Conservation (phyloP, 2,888 invertebrate genomes). For the Stenoptilia bipunctidactyla region DNA sequence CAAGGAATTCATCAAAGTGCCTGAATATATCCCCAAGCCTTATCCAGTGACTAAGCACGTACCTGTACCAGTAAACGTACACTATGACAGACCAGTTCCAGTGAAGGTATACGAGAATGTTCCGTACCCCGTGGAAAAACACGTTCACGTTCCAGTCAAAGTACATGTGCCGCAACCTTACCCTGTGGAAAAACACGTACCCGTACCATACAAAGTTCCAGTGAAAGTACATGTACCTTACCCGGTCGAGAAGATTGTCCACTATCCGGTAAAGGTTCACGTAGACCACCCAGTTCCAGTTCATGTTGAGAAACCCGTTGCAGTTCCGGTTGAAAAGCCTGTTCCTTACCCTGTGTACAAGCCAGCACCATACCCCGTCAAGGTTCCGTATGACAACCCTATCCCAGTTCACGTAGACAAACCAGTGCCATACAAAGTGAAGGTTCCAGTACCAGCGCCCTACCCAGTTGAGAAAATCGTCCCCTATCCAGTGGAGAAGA, state of each 20-base stretch:
- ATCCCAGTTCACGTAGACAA: conserved; percentile 83
- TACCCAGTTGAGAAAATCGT: conserved; percentile 77
- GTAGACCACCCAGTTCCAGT: conserved; percentile 79
- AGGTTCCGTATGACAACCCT: conserved; percentile 76
- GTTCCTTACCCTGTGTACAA: conserved; percentile 83
- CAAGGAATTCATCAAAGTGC: conserved; percentile 76
- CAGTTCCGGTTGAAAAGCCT: conserved; percentile 79
- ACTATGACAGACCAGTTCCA: conserved; percentile 76
- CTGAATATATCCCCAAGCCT: conserved; percentile 76
- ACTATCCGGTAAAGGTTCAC: conserved; percentile 78
- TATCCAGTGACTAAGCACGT: conserved; percentile 77
- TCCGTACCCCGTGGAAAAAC: conserved; percentile 80
- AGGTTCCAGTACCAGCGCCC: conserved; percentile 79
- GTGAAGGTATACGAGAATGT: conserved; percentile 72
- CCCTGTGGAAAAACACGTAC: conserved; percentile 79
- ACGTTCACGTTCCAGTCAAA: conserved; percentile 76
- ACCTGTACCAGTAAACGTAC: conserved; percentile 76
- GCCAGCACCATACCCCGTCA: conserved; percentile 78
- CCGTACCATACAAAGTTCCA: conserved; percentile 75
- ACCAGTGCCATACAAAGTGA: conserved; percentile 81
- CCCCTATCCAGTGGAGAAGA: conserved; percentile 76
- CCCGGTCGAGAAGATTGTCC: conserved; percentile 80
- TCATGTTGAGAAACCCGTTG: conserved; percentile 75
- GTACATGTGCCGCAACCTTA: conserved; percentile 80
- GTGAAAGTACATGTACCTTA: conserved; percentile 81